phyloP scores from a whole-genome alignment of 2,888 invertebrate species.

The Coecobrya sp. region DNA sequence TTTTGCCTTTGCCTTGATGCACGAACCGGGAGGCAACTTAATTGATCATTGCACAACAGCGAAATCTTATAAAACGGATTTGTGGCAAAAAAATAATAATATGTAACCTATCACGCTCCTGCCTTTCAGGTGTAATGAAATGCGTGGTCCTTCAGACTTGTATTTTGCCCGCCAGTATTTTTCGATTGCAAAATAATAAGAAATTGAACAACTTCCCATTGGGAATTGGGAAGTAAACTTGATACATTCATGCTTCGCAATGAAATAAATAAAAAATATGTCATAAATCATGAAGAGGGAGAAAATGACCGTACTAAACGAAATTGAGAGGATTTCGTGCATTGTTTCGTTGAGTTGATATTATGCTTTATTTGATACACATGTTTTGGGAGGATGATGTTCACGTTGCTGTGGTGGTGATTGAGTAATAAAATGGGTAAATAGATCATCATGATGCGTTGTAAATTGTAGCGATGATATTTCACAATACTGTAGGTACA shows the following conservation, averaged over 20 bases:
- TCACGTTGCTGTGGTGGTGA: conserved; percentile 25
- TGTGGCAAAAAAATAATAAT: not conserved
- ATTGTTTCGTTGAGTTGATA: not conserved
- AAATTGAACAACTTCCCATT: conserved; percentile 44
- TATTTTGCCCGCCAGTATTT: conserved; percentile 32
- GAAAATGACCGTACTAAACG: conserved; percentile 5
- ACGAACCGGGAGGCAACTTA: conserved; percentile 34
- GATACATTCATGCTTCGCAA: not conserved
- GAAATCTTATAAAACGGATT: not conserved
- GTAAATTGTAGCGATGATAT: not conserved
- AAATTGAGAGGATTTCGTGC: conserved; percentile 59
- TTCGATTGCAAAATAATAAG: conserved; percentile 27
- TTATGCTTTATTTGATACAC: not conserved
- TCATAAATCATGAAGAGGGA: conserved; percentile 63
- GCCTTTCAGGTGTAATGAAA: not conserved
- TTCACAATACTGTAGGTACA: conserved; percentile 37
- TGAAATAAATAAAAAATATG: conserved; percentile 56
- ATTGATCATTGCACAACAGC: conserved; percentile 21
- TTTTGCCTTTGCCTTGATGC: not conserved
- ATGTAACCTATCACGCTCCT: not conserved
- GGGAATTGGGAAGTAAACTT: conserved; percentile 22
- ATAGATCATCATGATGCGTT: conserved; percentile 65
- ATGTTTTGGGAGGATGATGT: not conserved
- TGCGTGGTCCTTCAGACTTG: conserved; percentile 29
- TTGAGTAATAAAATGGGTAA: conserved; percentile 66